phyloP scores from a whole-genome alignment of 2,888 invertebrate species.

The Ectemnius cavifrons region DNA sequence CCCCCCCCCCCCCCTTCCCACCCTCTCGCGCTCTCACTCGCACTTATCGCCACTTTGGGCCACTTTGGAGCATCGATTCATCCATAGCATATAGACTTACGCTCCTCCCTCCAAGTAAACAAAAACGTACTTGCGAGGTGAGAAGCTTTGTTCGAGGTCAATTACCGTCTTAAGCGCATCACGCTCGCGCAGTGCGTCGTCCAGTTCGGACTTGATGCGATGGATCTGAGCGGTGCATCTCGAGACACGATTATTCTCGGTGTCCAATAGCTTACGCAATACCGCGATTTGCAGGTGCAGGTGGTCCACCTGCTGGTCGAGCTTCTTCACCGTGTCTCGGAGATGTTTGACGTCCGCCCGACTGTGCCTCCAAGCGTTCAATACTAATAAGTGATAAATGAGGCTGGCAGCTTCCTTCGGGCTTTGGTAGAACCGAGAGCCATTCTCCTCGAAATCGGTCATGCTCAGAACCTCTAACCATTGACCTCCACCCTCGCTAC shows the following conservation, averaged over 20 bases:
- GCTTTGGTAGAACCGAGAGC: conserved; percentile 18
- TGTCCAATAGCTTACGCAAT: conserved; percentile 81
- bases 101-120: no score
- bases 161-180: conserved; percentile 75
- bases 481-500: conserved; percentile 26
- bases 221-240: conserved; percentile 79
- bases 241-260: conserved; percentile 81
- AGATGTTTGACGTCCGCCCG: conserved; percentile 79
- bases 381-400: conserved; percentile 78
- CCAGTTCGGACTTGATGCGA: conserved; percentile 78
- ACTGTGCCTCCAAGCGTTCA: conserved; percentile 80
- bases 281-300: conserved; percentile 81
- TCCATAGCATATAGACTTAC: no score
- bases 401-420: conserved; percentile 76
- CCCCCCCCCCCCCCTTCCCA: no score
- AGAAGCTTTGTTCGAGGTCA: not conserved
- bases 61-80: no score
- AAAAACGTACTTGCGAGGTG: no score
- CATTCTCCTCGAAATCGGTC: conserved; percentile 35
- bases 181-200: conserved; percentile 79
- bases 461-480: conserved; percentile 52
- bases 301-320: conserved; percentile 78
- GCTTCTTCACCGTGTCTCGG: conserved; percentile 78
- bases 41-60: no score
- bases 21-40: no score